These are phyloP conservation scores for Macrosiphum euphorbiae DNA, from an alignment of 2,888 invertebrate genomes.

Conservation along the genomic window DNA sequence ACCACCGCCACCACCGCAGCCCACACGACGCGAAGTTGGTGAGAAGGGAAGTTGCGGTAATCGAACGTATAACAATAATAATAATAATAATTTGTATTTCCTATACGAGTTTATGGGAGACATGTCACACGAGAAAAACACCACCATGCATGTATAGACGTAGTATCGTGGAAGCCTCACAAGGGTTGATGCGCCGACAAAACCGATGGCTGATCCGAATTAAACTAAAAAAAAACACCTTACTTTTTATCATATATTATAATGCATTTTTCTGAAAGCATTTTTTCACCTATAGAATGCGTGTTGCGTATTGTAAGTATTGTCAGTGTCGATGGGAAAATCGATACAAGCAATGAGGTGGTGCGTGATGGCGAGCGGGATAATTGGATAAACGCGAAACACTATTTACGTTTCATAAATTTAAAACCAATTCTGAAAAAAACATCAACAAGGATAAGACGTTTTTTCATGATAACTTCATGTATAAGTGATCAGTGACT, in stretches of 20 bases:
- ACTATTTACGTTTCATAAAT: background rate
- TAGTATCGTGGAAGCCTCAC: conserved; percentile 26
- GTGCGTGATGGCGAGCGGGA: too few relatives aligned
- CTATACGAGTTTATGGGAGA: background rate
- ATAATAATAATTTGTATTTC: background rate
- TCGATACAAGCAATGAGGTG: background rate
- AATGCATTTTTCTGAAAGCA: background rate
- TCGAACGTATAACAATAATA: background rate
- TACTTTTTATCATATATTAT: background rate
- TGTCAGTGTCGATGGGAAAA: background rate
- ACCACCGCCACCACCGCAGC: conserved; percentile 24
- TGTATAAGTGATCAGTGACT: background rate
- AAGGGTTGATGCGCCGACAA: background rate
- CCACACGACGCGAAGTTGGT: background rate
- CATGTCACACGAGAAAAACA: background rate
- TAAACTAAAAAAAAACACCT: background rate
- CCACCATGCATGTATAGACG: background rate
- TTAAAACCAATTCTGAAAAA: background rate
- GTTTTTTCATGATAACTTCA: background rate
- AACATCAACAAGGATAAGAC: background rate
- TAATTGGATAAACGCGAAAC: background rate
- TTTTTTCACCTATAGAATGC: background rate
- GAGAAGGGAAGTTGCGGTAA: conserved; percentile 64
- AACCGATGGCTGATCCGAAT: background rate
- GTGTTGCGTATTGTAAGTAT: background rate